These are phyloP conservation scores for Cromileptes altivelis DNA, from an alignment of 2,113 vertebrate genomes.

Conservation along the genomic window DNA sequence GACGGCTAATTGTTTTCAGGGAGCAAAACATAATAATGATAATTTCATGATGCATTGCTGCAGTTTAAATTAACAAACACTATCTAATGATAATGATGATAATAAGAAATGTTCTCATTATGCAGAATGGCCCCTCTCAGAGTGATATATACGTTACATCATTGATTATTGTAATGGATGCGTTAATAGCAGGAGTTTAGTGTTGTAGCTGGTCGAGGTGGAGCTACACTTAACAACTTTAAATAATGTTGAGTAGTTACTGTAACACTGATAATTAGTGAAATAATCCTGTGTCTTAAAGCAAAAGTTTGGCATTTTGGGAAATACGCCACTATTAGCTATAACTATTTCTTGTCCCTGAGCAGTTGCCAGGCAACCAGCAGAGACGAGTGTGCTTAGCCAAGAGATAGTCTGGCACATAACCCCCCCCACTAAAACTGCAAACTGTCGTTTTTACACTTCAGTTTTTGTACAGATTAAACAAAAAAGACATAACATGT, in stretches of 20 bases:
- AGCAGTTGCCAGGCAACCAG: constrained; percentile 29
- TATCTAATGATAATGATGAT: neutral
- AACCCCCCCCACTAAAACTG: neutral
- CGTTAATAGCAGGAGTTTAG: neutral
- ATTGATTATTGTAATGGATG: neutral
- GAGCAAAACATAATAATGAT: neutral
- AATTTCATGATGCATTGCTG: neutral
- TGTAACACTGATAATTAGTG: neutral
- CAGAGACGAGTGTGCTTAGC: neutral
- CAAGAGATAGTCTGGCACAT: constrained; percentile 23
- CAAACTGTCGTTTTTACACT: neutral
- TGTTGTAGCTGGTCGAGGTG: neutral
- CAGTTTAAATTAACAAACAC: neutral
- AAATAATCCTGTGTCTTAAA: neutral
- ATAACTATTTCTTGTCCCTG: neutral
- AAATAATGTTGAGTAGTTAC: neutral
- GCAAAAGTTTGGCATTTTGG: constrained; percentile 3
- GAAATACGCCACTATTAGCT: neutral
- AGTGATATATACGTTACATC: neutral
- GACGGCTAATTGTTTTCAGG: neutral
- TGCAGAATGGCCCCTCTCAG: neutral
- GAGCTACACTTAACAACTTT: neutral
- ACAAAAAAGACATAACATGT: neutral
- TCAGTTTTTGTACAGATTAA: neutral
- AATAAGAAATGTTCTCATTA: neutral